Percentiles rank a stretch among this genome's conserved stretches.
Evolutionary conservation across 2,113 vertebrate genomes (phyloP).

Genomic region (Saimiri boliviensis): DNA sequence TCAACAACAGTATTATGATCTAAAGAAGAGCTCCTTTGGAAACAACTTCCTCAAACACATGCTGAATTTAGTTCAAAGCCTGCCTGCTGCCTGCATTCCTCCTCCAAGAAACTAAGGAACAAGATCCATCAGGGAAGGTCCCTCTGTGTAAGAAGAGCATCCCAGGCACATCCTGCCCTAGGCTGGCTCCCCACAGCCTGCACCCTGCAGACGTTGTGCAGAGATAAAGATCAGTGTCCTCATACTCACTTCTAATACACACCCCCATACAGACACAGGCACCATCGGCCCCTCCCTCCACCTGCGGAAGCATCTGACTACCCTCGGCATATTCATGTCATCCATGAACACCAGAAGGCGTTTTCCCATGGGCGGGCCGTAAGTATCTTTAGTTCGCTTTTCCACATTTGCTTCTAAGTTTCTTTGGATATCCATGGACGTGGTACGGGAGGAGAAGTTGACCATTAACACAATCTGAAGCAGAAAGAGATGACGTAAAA

Average conservation of each 20-base stretch:
- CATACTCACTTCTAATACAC: rapidly evolving
- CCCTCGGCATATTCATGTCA: slow-evolving; percentile 98
- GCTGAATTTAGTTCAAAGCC: neutral
- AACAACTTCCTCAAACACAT: neutral
- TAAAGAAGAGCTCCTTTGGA: neutral
- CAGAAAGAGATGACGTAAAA: neutral
- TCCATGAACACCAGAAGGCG: slow-evolving; percentile 96
- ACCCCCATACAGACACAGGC: neutral
- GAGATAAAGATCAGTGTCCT: rapidly evolving
- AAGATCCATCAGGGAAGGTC: neutral
- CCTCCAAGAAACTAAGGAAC: neutral
- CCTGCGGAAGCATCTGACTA: slow-evolving; percentile 24
- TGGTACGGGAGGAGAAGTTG: slow-evolving; percentile 96
- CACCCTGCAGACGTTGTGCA: rapidly evolving
- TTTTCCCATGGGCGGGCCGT: slow-evolving; percentile 95
- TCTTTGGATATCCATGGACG: slow-evolving; percentile 96
- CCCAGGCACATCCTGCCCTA: rapidly evolving
- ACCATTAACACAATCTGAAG: slow-evolving; percentile 90
- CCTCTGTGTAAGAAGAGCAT: neutral
- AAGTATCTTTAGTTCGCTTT: slow-evolving; percentile 94
- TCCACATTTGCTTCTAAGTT: slow-evolving; percentile 96
- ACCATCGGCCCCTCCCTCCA: rapidly evolving
- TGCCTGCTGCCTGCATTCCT: neutral
- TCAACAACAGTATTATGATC: rapidly evolving
- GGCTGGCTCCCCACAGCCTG: rapidly evolving